A percentile compares a stretch with the other conserved stretches of the same genome.
These are phyloP conservation scores for Coregonus sp. DNA, from an alignment of 2,797 vertebrate genomes.

Conservation along the genomic window DNA sequence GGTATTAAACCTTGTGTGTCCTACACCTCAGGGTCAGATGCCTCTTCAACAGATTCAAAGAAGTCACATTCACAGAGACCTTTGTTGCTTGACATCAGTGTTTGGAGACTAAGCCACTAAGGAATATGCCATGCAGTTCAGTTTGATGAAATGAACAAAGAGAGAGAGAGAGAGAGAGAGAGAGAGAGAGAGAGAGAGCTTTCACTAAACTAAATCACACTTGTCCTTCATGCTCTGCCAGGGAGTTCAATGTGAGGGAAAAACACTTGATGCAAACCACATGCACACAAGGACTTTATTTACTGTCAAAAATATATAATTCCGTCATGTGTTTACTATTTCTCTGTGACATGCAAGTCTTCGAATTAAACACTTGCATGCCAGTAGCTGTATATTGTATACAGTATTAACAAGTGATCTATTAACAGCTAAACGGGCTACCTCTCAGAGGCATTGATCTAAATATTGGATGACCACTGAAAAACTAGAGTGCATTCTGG, in stretches of 20 bases:
- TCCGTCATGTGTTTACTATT: neutral
- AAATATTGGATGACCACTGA: neutral
- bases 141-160: neutral
- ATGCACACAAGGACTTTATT: constrained; percentile 1
- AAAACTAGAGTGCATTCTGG: neutral
- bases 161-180: neutral
- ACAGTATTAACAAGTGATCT: neutral
- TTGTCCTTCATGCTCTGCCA: neutral
- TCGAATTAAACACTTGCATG: neutral
- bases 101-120: neutral
- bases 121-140: neutral
- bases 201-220: constrained; percentile 2
- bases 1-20: neutral
- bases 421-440: neutral
- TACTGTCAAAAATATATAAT: neutral
- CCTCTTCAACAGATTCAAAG: neutral
- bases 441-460: neutral
- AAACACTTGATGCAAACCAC: neutral
- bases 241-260: neutral
- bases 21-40: neutral
- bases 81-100: neutral
- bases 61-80: neutral
- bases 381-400: neutral
- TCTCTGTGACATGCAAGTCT: neutral
- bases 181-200: neutral